Percentiles rank a stretch among this genome's conserved stretches.
Conservation (phyloP, 2,113 vertebrate species). For the Eubucco bourcierii region DNA sequence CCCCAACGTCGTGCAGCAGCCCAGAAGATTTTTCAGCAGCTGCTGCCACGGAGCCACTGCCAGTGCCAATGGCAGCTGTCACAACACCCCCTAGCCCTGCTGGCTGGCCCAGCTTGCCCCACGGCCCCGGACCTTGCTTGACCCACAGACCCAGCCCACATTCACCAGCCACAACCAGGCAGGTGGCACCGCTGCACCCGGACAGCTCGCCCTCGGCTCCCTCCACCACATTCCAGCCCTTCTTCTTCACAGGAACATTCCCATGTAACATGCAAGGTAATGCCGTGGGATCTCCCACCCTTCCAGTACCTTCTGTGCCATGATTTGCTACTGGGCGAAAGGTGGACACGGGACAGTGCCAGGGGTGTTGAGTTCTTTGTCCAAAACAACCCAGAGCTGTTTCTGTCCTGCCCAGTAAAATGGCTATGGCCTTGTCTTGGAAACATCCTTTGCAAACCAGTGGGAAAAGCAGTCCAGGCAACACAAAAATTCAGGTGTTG, state of each 20-base stretch:
- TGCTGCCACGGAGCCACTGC: not conserved
- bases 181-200: conserved; percentile 38
- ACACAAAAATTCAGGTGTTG: not conserved
- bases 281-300: fast-evolving
- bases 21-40: not conserved
- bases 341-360: not conserved
- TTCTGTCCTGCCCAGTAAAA: not conserved
- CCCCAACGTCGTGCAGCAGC: not conserved
- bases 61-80: fast-evolving
- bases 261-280: conserved; percentile 86
- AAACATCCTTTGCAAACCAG: not conserved
- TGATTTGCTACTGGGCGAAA: not conserved
- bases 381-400: not conserved
- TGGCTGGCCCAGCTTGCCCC: conserved; percentile 41
- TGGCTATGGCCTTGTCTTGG: not conserved
- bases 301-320: fast-evolving
- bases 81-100: not conserved
- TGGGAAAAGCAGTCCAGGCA: not conserved
- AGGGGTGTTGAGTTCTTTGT: not conserved
- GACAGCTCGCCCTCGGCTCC: conserved; percentile 57
- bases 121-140: not conserved
- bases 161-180: conserved; percentile 36
- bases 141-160: too few relatives aligned
- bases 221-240: conserved; percentile 81
- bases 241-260: conserved; percentile 86